Base-by-base conservation (phyloP, 2,888 invertebrate genomes). In the Dinocampus coccinellae region DNA sequence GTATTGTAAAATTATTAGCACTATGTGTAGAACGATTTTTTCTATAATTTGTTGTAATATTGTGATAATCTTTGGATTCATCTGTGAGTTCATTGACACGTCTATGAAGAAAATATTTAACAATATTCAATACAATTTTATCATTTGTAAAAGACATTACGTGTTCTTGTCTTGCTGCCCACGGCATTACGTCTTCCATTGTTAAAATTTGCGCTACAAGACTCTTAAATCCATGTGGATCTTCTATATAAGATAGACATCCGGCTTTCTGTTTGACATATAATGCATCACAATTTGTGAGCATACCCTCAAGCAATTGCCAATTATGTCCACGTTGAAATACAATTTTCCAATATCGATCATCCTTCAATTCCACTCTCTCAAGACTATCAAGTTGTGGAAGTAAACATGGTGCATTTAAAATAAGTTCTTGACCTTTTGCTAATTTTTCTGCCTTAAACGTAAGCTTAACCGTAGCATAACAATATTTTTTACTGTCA, bases 261-360 rank as follows among this genome's bases (percentile, higher is more conserved):
- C 97, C 97, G 1, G 95, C 96, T 77, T 95, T 91, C 83, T 96
- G 96, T 84, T 97, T 97, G 13, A 97, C 94, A 83, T 94, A 93
- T 47, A 97, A 89, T 55, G 92, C 92, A 79, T 92, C 92, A 0
- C 92, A 92, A 79, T 91, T 91, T 64, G 91, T 89, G 0, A 95
- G 86, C 79, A 94, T 91, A 75, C 90, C 90, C 78, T 92, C 90
- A 70, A 97, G 88, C 75, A 93, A 92, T 69, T 93, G 91, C 96
- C 97, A 97, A 86, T 97, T 97, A 72, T 93, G 91, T 57, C 92
- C 92, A 70, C 92, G 90, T 79, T 94, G 93, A 89, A 97, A 97
- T 11, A 91, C 90, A 58, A 97, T 93, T 1, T 95, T 93, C 97
- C 97, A 97, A 87, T 97, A 98, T 60, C 97, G 89, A 2, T 94